Evolutionary conservation across 2,113 vertebrate genomes (phyloP).

Genomic region (Plestiodon gilberti): DNA sequence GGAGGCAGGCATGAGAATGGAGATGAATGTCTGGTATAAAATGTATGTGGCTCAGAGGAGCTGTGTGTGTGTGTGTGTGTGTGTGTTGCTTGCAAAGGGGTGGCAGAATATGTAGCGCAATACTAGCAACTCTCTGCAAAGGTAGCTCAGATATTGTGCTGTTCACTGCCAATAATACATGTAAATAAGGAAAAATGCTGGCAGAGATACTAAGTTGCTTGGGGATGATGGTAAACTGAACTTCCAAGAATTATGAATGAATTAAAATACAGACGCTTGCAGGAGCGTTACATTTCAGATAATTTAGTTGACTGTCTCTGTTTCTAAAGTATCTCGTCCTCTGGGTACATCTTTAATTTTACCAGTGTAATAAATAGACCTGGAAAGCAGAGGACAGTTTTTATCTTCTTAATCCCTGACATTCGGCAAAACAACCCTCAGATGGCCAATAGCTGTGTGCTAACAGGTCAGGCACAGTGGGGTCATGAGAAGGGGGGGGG

Average conservation of each 20-base stretch:
- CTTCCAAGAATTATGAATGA: background rate
- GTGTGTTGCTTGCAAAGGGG: background rate
- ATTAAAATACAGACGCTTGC: background rate
- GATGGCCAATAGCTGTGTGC: conserved; percentile 10
- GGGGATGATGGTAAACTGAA: background rate
- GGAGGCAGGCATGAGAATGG: background rate
- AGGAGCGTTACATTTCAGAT: background rate
- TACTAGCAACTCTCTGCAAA: background rate
- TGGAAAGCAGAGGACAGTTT: conserved; percentile 15
- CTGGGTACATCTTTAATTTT: background rate
- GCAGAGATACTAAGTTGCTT: background rate
- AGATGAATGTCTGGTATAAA: background rate
- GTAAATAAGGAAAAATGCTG: background rate
- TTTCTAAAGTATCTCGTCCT: background rate
- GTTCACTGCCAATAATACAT: background rate
- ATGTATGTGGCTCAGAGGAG: background rate
- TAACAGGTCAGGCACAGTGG: conserved; percentile 36
- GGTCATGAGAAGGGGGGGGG: conserved; percentile 11
- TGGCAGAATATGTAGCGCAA: background rate
- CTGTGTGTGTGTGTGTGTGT: background rate
- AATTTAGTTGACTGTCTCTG: background rate
- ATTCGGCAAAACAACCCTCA: conserved; percentile 10
- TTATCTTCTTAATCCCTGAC: conserved; percentile 2
- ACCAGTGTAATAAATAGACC: background rate
- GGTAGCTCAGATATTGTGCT: background rate